Evolutionary conservation across 2,797 vertebrate species (phyloP).

Genomic region (Triplophysa yarkandensis): DNA sequence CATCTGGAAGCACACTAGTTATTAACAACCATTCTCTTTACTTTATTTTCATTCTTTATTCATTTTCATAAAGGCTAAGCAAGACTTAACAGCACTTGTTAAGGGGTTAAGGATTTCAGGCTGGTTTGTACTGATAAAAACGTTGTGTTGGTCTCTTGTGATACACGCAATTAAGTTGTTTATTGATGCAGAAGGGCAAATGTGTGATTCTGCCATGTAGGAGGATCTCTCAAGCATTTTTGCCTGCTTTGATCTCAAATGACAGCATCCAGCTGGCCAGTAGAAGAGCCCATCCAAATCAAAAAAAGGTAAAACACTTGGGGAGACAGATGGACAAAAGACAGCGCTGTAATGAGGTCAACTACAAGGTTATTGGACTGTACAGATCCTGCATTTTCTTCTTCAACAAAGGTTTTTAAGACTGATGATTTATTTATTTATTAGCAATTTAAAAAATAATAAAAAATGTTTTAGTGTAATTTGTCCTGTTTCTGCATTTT

Average conservation of each 20-base stretch:
- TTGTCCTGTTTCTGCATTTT: no score
- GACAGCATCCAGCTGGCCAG: constrained; percentile 66
- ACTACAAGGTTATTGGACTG: not conserved
- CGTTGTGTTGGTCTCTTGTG: not conserved
- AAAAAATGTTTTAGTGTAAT: no score
- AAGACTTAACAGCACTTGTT: constrained; percentile 1
- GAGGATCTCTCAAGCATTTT: constrained; percentile 51
- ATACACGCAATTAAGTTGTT: constrained; percentile 63
- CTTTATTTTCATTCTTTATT: constrained; percentile 20
- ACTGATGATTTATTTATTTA: no score
- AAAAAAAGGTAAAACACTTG: constrained; percentile 16
- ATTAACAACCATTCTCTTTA: constrained; percentile 18
- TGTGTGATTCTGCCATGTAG: constrained; percentile 52
- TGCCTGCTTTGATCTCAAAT: constrained; percentile 62
- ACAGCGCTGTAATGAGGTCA: not conserved
- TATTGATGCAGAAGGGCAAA: constrained; percentile 63
- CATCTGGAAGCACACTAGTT: constrained; percentile 49
- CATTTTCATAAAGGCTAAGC: not conserved
- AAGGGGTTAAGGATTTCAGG: not conserved
- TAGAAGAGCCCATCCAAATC: constrained; percentile 24
- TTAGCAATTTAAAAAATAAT: no score
- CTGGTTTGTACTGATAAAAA: not conserved
- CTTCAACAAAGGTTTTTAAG: not conserved
- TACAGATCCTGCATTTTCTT: constrained; percentile 17
- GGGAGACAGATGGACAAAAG: not conserved